Evolutionary conservation across 2,797 vertebrate species (phyloP), one percentile per base, ranked within the genome.

Genomic region (Orientallactaga sibirica): DNA sequence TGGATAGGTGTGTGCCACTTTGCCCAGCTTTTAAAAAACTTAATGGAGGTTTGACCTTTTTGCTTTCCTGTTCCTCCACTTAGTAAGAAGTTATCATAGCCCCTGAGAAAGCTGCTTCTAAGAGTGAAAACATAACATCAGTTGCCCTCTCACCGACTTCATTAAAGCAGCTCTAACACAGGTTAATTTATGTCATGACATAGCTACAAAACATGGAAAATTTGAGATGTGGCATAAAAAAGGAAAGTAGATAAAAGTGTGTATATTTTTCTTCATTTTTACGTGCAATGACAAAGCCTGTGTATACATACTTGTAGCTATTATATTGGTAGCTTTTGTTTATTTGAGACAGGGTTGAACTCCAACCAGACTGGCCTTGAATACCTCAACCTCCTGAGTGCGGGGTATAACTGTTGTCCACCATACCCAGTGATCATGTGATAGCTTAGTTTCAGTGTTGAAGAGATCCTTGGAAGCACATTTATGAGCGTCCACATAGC

Each of bases 21-120:
- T 11, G 25, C 4, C 82, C 58, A 22, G 22, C 20, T 86, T 89
- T 94, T 92, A 43, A 93, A 92, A 61, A 74, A 11, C 52, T 95
- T 86, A 25, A 85, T 61, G 66, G 33, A 94, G 68, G 2, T 82
- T 96, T 58, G 16, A 33, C 29, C 24, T 61, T 16, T 11, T 78
- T 93, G 48, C 52, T 94, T 92, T 92, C 27, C 80, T 95, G 77
- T 14, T 58, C 11, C 43, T 67, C n/a, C 3, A 14, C 67, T 22
- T 74, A 81, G 52, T 75, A 71, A 70, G 55, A 86, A 67, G 66
- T 58, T 58, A 58, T 58, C 14, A 93, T 78, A 77, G 41, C 62
- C 52, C 16, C 88, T 58, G 71, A 66, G 27, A 24, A 58, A 16
- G 55, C 55, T 58, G 55, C 16, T 58, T 58, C 55, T 58, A 58